Evolutionary conservation across 2,797 vertebrate genomes (phyloP).

Genomic region (Enteromius mattozi): DNA sequence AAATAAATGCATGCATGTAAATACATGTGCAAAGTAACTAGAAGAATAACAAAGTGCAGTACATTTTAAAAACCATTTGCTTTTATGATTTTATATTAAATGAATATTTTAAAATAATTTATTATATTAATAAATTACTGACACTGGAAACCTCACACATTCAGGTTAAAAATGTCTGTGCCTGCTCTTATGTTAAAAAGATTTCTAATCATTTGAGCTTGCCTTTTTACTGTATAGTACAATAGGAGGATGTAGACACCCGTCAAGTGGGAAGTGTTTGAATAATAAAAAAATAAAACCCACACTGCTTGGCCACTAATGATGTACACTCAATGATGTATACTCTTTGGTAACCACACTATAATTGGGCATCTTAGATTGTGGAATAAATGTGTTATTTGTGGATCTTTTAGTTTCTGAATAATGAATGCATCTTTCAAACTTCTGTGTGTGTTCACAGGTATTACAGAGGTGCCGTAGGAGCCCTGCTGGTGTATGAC

Average conservation of each 20-base stretch:
- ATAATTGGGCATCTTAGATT: background rate
- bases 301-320: background rate
- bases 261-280: background rate
- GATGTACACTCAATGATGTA: background rate
- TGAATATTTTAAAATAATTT: no score
- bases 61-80: background rate
- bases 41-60: background rate
- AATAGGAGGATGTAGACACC: background rate
- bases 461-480: slow-evolving; percentile 87
- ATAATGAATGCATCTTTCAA: background rate
- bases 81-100: no score
- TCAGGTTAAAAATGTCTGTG: background rate
- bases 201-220: background rate
- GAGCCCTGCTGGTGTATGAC: slow-evolving; percentile 87
- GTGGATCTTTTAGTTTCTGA: background rate
- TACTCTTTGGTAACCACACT: background rate
- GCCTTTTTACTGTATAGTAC: background rate
- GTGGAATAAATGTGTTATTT: background rate
- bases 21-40: background rate
- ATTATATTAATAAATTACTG: background rate
- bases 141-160: background rate
- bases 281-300: background rate
- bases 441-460: slow-evolving; percentile 64
- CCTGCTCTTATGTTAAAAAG: background rate
- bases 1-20: no score